Conservation (phyloP, 2,888 invertebrate species). For the Campopleginae sp. region DNA sequence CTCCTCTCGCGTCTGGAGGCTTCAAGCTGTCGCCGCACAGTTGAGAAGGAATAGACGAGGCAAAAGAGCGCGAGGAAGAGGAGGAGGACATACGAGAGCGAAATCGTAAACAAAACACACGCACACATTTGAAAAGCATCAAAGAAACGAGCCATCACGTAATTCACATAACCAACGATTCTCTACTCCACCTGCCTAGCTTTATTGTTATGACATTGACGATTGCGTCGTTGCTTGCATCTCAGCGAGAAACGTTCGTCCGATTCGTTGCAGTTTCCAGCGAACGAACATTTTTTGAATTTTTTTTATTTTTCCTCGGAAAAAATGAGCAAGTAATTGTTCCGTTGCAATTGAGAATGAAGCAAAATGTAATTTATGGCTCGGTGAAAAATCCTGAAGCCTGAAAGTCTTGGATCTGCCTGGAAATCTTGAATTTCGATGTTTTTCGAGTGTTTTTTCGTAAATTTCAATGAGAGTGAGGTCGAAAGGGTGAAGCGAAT, state of each 20-base stretch:
- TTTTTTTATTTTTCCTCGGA: neutral
- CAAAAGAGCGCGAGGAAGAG: conserved; percentile 34
- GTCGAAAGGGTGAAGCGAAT: conserved; percentile 4
- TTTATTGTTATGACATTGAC: neutral
- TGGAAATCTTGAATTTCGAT: neutral
- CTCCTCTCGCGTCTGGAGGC: conserved; percentile 47
- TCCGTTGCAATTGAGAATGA: neutral
- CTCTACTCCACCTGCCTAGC: neutral
- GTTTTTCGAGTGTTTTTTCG: neutral
- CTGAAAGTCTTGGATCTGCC: neutral
- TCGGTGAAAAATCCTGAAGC: neutral
- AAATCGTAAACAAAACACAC: conserved; percentile 47
- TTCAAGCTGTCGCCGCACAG: conserved; percentile 36
- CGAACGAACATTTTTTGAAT: neutral
- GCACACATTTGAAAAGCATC: neutral
- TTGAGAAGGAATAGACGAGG: conserved; percentile 25
- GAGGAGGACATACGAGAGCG: conserved; percentile 28
- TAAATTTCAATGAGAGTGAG: conserved; percentile 3
- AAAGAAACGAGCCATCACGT: conserved; percentile 4
- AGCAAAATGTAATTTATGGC: neutral
- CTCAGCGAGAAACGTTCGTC: neutral
- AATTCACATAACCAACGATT: neutral
- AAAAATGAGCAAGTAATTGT: neutral
- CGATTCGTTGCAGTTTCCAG: neutral
- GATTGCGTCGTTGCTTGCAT: neutral